Base-by-base conservation (phyloP, 1,140 invertebrate species). In the Drosophila nikananu region DNA sequence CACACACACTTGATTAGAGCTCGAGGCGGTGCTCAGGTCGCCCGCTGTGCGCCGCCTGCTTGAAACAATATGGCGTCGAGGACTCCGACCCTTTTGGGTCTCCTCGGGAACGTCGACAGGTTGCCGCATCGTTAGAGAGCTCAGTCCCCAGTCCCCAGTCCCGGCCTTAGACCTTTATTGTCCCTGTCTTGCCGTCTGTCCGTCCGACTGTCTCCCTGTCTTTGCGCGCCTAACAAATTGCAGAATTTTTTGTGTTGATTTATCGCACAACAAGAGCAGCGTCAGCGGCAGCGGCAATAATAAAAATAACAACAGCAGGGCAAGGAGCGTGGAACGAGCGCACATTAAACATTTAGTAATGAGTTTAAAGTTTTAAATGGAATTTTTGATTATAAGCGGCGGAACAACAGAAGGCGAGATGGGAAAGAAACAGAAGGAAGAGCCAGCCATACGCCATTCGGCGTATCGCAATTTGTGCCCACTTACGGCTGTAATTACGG, bases 321-420 rank as follows among this genome's bases (percentile, higher is more conserved):
- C 72, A 19, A 72, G 65, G 19, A 72, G 65, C 70, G 17, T 23
- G 42, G 65, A 83, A 83, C 65, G 84, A 84, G 86, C 77, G 70
- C 72, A 72, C 86, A 89, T 90, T 90, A 89, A 89, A 89, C 86
- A 89, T 89, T 89, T 81, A 79, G 86, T 90, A 89, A 89, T 89
- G 84, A 89, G 84, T 89, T 89, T 89, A 89, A 90, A 89, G 86
- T 89, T 90, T 84, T 76, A 90, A 89, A 89, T 89, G 74, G 84
- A 89, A 89, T 89, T 81, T 89, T 89, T 89, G 86, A 89, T 89
- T 84, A 84, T 58, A 66, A 68, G 66, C 51, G 15, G n/a, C 21
- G n/a, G 23, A 30, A 37, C 21, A 58, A 44, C 58, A 51, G 44
- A 63, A 30, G 44, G 23, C 46, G 10, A 57, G 4, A 30, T 30